A percentile compares a stretch with the other conserved stretches of the same genome.
These are phyloP conservation scores for Varecia variegata DNA, from an alignment of 2,797 vertebrate species.

Conservation along the genomic window DNA sequence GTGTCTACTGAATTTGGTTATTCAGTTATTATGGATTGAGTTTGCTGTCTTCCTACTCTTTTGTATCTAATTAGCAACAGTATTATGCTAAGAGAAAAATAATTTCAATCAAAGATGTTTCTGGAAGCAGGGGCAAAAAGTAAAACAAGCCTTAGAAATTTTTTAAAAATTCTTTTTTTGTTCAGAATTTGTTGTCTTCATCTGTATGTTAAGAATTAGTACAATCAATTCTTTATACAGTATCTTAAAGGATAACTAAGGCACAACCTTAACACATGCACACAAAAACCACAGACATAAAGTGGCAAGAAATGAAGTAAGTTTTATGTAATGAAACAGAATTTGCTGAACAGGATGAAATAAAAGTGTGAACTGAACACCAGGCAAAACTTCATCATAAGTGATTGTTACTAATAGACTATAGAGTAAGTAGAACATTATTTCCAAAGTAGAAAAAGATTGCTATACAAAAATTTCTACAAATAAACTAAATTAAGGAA, in stretches of 20 bases:
- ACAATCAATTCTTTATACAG: background rate
- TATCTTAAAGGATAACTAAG: background rate
- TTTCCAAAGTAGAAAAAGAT: constrained; percentile 20
- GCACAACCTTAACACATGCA: background rate
- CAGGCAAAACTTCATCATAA: constrained; percentile 16
- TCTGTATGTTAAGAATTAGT: background rate
- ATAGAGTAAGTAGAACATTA: background rate
- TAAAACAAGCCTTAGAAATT: background rate
- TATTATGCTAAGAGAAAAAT: constrained; percentile 4
- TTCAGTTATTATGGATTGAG: background rate
- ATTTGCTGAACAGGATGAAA: constrained; percentile 10
- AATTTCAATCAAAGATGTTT: constrained; percentile 2
- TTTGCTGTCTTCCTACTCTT: constrained; percentile 18
- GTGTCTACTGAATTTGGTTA: constrained; percentile 16
- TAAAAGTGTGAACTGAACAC: constrained; percentile 26
- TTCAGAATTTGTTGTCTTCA: constrained; percentile 38
- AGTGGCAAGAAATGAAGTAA: background rate
- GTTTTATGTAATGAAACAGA: background rate
- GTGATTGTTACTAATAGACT: background rate
- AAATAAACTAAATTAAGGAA: background rate
- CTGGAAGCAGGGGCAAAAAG: background rate
- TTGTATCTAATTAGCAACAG: background rate
- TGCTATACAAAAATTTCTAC: constrained; percentile 5
- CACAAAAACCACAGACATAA: background rate
- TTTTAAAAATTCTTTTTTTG: background rate